Percentiles rank a stretch among this genome's conserved stretches.
These are phyloP conservation scores for Mus caroli DNA, from an alignment of 2,797 vertebrate genomes.

Conservation along the genomic window DNA sequence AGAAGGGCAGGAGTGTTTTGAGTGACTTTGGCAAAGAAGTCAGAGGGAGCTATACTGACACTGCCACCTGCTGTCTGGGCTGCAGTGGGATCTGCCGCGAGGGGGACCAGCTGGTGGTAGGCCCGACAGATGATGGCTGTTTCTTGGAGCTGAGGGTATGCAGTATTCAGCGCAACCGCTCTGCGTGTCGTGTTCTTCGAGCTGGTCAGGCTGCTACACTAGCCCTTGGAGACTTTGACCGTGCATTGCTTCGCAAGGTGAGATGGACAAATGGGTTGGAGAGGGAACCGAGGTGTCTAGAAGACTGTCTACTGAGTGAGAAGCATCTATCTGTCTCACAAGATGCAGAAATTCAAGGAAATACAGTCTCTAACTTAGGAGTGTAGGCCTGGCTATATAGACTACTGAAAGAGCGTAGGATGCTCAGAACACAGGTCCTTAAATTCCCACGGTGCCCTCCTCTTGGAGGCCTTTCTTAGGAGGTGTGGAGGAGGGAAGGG, in stretches of 20 bases:
- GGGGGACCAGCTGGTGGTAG: constrained; percentile 96
- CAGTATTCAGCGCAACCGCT: constrained; percentile 99
- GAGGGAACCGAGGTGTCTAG: background rate
- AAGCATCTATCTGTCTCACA: background rate
- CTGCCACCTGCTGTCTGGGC: constrained; percentile 69
- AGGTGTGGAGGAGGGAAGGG: background rate
- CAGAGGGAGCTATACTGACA: constrained; percentile 20
- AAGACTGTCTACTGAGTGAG: background rate
- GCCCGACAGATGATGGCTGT: constrained; percentile 95
- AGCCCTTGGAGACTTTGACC: constrained; percentile 96
- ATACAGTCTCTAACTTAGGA: background rate
- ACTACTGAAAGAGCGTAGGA: constrained; percentile 1
- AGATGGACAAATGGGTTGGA: constrained; percentile 67
- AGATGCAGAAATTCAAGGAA: constrained; percentile 8
- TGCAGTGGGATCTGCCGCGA: constrained; percentile 97
- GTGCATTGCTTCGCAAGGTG: constrained; percentile 97
- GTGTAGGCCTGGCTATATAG: background rate
- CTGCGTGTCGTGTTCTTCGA: constrained; percentile 95
- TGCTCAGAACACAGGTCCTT: background rate
- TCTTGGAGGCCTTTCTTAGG: background rate
- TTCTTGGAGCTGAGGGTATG: constrained; percentile 95
- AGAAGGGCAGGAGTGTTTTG: constrained; percentile 33
- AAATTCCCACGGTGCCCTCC: background rate
- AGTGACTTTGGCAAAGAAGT: background rate
- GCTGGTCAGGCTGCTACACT: constrained; percentile 98